These are phyloP conservation scores for Erpornis zantholeuca DNA, from an alignment of 2,113 vertebrate species.

Conservation along the genomic window DNA sequence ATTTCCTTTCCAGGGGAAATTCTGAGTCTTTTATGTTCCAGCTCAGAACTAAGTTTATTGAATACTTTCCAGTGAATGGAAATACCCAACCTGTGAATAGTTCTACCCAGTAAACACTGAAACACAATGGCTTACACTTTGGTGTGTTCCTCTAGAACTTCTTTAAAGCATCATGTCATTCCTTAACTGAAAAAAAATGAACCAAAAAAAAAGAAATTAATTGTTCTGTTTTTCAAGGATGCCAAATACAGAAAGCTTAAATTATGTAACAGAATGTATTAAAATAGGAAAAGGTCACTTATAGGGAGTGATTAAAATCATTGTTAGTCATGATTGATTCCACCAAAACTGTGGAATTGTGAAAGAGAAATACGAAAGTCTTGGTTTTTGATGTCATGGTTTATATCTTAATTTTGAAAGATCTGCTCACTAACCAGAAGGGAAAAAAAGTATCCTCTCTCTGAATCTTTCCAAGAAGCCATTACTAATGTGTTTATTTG, in stretches of 20 bases:
- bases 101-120: neutral
- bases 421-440: neutral
- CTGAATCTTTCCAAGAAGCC: neutral
- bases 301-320: neutral
- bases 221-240: neutral
- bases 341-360: neutral
- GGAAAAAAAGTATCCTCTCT: neutral
- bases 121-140: neutral
- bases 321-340: neutral
- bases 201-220: accelerated
- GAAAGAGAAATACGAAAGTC: neutral
- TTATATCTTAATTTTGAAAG: neutral
- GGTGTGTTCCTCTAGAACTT: neutral
- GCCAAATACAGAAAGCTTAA: neutral
- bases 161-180: neutral
- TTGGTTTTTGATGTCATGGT: neutral
- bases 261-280: neutral
- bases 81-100: neutral
- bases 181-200: neutral
- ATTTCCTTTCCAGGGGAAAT: slow-evolving; percentile 12
- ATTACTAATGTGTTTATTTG: neutral
- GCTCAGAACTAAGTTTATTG: neutral
- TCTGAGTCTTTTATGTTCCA: neutral
- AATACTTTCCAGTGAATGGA: slow-evolving; percentile 9
- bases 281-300: neutral